Percentiles rank a stretch among this genome's conserved stretches.
These are phyloP conservation scores for Hyphantria cunea DNA, from an alignment of 1,140 invertebrate species.

Conservation along the genomic window DNA sequence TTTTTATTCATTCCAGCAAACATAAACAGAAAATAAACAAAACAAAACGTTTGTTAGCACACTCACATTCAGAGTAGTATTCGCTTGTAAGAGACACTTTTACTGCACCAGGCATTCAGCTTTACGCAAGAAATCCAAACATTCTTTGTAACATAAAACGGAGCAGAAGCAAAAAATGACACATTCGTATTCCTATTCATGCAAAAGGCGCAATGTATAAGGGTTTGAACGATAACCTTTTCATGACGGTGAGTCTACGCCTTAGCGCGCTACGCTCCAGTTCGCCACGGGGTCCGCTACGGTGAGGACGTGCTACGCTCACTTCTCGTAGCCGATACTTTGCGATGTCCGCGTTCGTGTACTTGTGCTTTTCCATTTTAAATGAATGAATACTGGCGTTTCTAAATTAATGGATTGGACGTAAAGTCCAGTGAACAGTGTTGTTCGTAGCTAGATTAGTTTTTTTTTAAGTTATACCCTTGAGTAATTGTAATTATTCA, in stretches of 20 bases:
- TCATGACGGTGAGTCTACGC: constrained; percentile 53
- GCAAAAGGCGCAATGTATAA: constrained; percentile 74
- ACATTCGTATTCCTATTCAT: constrained; percentile 70
- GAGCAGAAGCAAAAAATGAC: constrained; percentile 66
- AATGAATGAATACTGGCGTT: constrained; percentile 8
- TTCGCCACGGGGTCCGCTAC: constrained; percentile 57
- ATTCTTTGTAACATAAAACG: constrained; percentile 64
- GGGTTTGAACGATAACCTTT: constrained; percentile 71
- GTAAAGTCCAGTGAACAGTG: constrained; percentile 15
- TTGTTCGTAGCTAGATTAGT: background rate
- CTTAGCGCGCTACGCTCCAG: constrained; percentile 53
- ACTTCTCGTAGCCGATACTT: constrained; percentile 21
- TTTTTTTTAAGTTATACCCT: no score
- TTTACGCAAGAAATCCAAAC: constrained; percentile 54
- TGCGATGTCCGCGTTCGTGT: constrained; percentile 43
- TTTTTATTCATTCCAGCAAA: background rate
- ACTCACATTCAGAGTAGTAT: constrained; percentile 4
- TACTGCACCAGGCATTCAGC: constrained; percentile 18
- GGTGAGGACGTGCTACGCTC: constrained; percentile 41
- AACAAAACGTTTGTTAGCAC: background rate
- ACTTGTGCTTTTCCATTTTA: constrained; percentile 24
- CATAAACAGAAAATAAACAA: constrained; percentile 8
- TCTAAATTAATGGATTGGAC: constrained; percentile 3
- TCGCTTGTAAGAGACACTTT: constrained; percentile 23
- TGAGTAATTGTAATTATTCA: constrained; percentile 1